Evolutionary conservation across 2,797 vertebrate species (phyloP), one percentile per base, ranked within the genome.

Genomic region (Kryptolebias ocellatus): DNA sequence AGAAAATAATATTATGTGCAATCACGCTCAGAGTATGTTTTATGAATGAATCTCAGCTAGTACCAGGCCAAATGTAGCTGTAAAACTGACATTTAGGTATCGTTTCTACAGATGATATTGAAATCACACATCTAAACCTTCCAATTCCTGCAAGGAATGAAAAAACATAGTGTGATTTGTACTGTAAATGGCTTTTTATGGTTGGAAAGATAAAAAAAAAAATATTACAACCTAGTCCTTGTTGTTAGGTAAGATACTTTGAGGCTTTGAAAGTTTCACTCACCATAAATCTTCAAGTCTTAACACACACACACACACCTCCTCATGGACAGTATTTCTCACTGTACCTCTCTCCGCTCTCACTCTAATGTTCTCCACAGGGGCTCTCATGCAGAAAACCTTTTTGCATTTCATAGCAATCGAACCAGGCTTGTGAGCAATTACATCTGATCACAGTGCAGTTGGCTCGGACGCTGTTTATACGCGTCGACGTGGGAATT

Each of bases 381-480:
- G 64, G 60, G 51, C 67, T 79, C 62, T 74, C 74, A 64, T 76
- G 63, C 53, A 76, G 76, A 85, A 85, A 89, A 72, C 47, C 62
- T 59, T 79, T 24, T 81, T 72, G 66, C 67, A 69, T 85, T 83
- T 86, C 81, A 66, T 56, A 70, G 67, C 83, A 84, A 85, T 90
- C 85, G 76, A 78, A 80, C 70, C 70, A 20, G 47, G 67, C 83
- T 87, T 61, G 59, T 68, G 83, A 84, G 78, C 78, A 82, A 91
- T 89, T 87, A 85, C 82, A 79, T 81, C 51, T 86, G 87, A 87
- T 89, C 39, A 27, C 80, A 76, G 81, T 74, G 77, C 81, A 87
- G 84, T 86, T 88, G 87, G 87, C 81, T 72, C 64, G 85, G 79
- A 72, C 60, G 16, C 76, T 78, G 84, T 89, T 87, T 75, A 84